Evolutionary conservation across 2,888 invertebrate species (phyloP).

Genomic region (Drosophila antonietae): DNA sequence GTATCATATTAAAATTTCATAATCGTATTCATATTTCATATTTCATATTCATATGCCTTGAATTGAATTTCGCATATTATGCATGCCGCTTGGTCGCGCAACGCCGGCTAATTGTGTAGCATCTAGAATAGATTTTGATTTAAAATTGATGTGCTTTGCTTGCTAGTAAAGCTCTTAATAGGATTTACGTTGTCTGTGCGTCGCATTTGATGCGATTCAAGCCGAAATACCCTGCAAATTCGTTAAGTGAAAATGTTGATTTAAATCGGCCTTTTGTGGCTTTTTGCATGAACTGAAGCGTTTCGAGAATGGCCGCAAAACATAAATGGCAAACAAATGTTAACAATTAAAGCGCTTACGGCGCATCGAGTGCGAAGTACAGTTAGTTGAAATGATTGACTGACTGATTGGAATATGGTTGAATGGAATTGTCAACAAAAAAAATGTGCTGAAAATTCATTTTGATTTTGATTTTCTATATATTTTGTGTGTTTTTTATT

Average conservation of each 20-base stretch:
- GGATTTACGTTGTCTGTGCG: conserved; percentile 1
- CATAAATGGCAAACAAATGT: conserved; percentile 6
- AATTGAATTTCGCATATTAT: neutral
- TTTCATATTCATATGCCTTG: neutral
- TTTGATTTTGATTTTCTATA: neutral
- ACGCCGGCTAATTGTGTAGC: neutral
- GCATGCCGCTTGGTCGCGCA: neutral
- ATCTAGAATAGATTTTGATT: neutral
- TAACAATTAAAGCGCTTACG: neutral
- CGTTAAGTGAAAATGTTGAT: neutral
- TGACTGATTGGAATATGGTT: neutral
- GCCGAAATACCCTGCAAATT: neutral
- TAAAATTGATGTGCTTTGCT: neutral
- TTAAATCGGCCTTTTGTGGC: conserved; percentile 1
- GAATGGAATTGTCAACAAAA: neutral
- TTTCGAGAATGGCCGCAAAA: neutral
- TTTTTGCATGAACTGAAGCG: neutral
- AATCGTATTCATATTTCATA: neutral
- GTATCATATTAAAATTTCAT: neutral
- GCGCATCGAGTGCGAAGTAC: neutral
- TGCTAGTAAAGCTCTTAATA: conserved; percentile 1
- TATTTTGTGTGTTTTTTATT: neutral
- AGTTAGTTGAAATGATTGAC: neutral
- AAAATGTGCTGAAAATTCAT: neutral
- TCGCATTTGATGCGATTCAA: neutral